A percentile compares a stretch with the other conserved stretches of the same genome.
Evolutionary conservation across 1,140 invertebrate genomes (phyloP).

Genomic region (Microplitis demolitor): DNA sequence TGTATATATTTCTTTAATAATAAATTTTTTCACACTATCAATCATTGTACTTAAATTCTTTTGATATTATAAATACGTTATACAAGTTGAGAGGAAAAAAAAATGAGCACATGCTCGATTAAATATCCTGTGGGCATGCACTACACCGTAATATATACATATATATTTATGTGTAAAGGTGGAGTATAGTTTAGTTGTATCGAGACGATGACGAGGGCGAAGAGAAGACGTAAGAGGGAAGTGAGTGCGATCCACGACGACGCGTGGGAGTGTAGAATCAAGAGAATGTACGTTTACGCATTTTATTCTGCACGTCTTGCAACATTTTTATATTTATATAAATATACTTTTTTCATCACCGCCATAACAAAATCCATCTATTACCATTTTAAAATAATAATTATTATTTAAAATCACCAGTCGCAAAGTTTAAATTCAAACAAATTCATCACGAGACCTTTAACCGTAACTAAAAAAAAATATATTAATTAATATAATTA

Average conservation of each 20-base stretch:
- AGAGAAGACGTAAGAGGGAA: constrained; percentile 13
- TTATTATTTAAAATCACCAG: no score
- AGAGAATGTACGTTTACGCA: constrained; percentile 8
- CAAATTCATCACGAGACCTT: no score
- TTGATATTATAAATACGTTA: no score
- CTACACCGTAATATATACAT: neutral
- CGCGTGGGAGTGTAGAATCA: constrained; percentile 15
- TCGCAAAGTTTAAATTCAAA: no score
- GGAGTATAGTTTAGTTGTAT: neutral
- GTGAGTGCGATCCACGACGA: constrained; percentile 5
- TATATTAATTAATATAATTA: no score
- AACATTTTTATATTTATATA: neutral
- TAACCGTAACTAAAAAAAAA: no score
- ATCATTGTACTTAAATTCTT: neutral
- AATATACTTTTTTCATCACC: neutral
- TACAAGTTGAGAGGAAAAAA: neutral
- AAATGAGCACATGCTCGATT: constrained; percentile 5
- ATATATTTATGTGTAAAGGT: neutral
- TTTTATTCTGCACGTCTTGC: neutral
- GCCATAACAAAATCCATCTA: neutral
- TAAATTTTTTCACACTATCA: constrained; percentile 5
- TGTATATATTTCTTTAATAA: neutral
- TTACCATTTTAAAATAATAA: neutral
- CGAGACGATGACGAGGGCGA: neutral
- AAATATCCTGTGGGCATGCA: constrained; percentile 7